phyloP scores from a whole-genome alignment of 2,888 invertebrate genomes.

The Odontothrips loti region DNA sequence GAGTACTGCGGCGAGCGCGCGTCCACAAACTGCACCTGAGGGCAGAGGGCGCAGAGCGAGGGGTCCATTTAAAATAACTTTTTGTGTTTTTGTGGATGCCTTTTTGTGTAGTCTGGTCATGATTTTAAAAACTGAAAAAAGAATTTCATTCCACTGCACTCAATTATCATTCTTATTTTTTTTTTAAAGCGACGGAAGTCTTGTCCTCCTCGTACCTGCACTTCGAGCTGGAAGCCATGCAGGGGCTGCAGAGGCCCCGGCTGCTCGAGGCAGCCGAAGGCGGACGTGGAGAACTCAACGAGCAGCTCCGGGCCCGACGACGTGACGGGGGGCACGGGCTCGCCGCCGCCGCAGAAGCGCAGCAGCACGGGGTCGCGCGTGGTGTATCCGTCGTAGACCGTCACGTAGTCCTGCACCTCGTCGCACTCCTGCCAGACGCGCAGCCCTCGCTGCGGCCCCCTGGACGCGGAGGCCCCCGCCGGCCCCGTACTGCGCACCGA shows the following conservation, averaged over 20 bases:
- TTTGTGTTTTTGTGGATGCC: too few species aligned
- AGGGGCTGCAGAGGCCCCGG: conserved; percentile 71
- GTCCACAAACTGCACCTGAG: conserved; percentile 81
- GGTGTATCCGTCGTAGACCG: conserved; percentile 83
- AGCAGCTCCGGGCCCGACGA: conserved; percentile 84
- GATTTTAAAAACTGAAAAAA: too few species aligned
- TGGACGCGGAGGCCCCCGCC: conserved; percentile 12
- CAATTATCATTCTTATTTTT: too few species aligned
- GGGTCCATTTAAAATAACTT: too few species aligned
- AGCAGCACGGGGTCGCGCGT: conserved; percentile 81
- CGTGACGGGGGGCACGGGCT: conserved; percentile 73
- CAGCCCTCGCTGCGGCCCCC: not conserved
- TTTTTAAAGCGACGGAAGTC: too few species aligned
- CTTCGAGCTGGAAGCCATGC: conserved; percentile 86
- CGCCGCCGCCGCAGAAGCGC: conserved; percentile 84
- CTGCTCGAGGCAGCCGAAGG: conserved; percentile 82
- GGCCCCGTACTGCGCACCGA: conserved; percentile 17
- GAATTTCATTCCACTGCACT: too few species aligned
- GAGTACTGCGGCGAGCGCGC: conserved; percentile 76
- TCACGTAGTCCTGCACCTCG: conserved; percentile 80
- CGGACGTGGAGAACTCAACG: conserved; percentile 85
- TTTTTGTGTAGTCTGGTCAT: too few species aligned
- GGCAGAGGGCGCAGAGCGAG: too few species aligned
- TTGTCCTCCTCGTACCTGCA: too few species aligned
- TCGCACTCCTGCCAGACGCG: conserved; percentile 81